Percentiles rank a stretch among this genome's conserved stretches.
These are phyloP conservation scores for Lepidocyrtinus sp. DNA, from an alignment of 2,888 invertebrate genomes.

Conservation along the genomic window DNA sequence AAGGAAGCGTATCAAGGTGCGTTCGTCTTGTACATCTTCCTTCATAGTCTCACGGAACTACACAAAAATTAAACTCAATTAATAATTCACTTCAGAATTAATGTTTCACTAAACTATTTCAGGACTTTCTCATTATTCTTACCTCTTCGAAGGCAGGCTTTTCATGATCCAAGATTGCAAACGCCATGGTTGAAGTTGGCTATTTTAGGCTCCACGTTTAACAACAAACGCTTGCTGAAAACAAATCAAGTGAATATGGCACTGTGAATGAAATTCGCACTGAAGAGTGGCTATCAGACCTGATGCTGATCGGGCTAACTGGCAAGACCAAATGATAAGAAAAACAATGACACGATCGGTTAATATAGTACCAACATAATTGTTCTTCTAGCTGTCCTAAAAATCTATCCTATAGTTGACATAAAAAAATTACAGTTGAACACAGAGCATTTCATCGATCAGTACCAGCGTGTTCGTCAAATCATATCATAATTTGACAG, in stretches of 20 bases:
- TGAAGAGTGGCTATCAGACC: conserved; percentile 3
- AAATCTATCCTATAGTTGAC: conserved; percentile 7
- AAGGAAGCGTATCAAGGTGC: conserved; percentile 40
- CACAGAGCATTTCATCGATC: not conserved
- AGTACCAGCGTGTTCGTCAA: not conserved
- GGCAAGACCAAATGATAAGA: conserved; percentile 52
- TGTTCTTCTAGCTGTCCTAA: not conserved
- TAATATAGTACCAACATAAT: conserved; percentile 39
- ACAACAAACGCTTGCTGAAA: conserved; percentile 17
- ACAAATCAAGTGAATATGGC: not conserved
- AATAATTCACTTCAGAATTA: not conserved
- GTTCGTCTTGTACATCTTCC: conserved; percentile 21
- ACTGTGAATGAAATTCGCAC: conserved; percentile 12
- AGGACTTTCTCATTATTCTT: not conserved
- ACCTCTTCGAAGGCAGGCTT: conserved; percentile 45
- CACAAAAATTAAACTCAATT: not conserved
- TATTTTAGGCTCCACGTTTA: not conserved
- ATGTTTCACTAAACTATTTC: not conserved
- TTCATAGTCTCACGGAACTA: conserved; percentile 42
- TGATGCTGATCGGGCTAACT: conserved; percentile 54
- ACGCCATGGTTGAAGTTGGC: conserved; percentile 49
- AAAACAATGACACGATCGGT: not conserved
- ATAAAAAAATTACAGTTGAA: conserved; percentile 12
- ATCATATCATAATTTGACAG: conserved; percentile 11
- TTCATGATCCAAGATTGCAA: conserved; percentile 48